These are phyloP conservation scores for Oncorhynchus mykiss DNA, from an alignment of 2,113 vertebrate genomes.

Conservation along the genomic window DNA sequence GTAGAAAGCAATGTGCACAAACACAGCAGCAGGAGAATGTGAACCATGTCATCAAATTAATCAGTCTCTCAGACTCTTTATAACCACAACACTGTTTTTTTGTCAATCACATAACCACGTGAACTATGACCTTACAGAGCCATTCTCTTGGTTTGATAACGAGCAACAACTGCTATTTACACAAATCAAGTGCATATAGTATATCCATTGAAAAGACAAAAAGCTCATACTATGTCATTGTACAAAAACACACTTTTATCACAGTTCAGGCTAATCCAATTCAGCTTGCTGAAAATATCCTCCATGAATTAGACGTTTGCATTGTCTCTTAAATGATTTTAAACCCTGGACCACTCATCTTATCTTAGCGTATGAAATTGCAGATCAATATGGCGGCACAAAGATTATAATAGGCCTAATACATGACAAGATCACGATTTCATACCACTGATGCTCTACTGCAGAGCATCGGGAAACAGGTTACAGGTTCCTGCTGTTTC, in stretches of 20 bases:
- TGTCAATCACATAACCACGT: neutral
- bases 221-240: neutral
- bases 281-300: neutral
- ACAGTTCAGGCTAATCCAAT: neutral
- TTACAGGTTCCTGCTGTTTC: neutral
- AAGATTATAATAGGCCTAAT: neutral
- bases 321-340: too few relatives aligned
- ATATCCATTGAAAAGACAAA: neutral
- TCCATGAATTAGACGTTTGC: neutral
- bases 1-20: neutral
- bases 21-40: neutral
- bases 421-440: neutral
- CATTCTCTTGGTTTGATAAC: too few relatives aligned
- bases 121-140: too few relatives aligned
- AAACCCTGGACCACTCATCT: neutral
- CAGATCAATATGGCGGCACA: neutral
- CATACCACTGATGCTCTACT: neutral
- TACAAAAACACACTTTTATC: neutral
- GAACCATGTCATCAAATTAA: neutral
- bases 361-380: neutral
- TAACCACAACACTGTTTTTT: too few relatives aligned
- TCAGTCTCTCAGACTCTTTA: too few relatives aligned
- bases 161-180: neutral
- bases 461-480: neutral
- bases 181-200: neutral